phyloP scores from a whole-genome alignment of 2,113 vertebrate genomes.

The Noturus placidus region DNA sequence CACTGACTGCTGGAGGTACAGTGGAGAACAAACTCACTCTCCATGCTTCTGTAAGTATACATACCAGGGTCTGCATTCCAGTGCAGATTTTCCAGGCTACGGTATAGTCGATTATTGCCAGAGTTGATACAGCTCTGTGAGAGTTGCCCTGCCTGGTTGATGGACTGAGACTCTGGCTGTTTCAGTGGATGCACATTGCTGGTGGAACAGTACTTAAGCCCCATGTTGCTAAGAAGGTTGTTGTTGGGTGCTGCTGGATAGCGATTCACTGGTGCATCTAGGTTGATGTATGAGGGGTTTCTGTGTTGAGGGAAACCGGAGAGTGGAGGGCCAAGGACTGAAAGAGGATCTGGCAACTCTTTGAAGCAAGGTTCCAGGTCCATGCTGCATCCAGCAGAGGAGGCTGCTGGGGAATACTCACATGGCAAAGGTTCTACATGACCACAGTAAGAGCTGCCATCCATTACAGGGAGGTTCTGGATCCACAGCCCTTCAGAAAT shows the following conservation, averaged over 20 bases:
- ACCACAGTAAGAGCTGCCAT: constrained; percentile 56
- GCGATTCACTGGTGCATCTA: constrained; percentile 59
- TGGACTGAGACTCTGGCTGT: constrained; percentile 63
- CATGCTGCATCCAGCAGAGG: constrained; percentile 71
- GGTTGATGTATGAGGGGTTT: constrained; percentile 72
- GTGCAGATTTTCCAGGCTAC: constrained; percentile 88
- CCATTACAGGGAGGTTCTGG: constrained; percentile 51
- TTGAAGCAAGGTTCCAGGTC: constrained; percentile 76
- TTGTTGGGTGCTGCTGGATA: constrained; percentile 72
- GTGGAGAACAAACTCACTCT: constrained; percentile 78
- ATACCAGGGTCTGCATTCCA: constrained; percentile 70
- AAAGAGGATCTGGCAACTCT: constrained; percentile 70
- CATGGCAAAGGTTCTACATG: constrained; percentile 74
- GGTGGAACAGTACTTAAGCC: constrained; percentile 73
- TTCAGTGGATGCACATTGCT: constrained; percentile 71
- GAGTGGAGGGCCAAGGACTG: constrained; percentile 62
- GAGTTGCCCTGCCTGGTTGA: constrained; percentile 42
- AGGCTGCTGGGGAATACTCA: constrained; percentile 73
- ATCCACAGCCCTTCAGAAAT: constrained; percentile 57
- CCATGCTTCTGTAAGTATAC: constrained; percentile 72
- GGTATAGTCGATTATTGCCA: constrained; percentile 72
- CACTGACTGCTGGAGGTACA: constrained; percentile 73
- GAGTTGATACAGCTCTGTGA: constrained; percentile 45
- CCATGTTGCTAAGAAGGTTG: constrained; percentile 75
- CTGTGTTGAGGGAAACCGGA: constrained; percentile 59